Conservation (phyloP, 2,797 vertebrate genomes). For the Melanotaenia boesemani region DNA sequence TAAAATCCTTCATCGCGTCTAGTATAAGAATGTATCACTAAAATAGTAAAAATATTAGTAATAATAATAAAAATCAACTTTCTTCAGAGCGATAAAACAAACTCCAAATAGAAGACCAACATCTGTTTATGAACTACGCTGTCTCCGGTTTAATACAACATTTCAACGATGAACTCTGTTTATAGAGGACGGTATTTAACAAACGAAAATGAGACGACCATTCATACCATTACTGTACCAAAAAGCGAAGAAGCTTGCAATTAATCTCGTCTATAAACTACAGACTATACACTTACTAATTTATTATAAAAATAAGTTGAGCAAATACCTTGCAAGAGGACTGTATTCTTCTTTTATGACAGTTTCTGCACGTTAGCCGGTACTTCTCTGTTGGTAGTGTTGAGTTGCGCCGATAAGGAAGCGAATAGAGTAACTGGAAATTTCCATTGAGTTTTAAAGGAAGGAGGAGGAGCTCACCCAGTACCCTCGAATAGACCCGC, state of each 20-base stretch:
- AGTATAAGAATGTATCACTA: background rate
- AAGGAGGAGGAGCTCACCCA: background rate
- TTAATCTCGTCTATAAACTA: background rate
- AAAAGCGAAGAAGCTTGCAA: background rate
- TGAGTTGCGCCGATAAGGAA: background rate
- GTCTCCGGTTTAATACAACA: background rate
- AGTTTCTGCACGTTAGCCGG: background rate
- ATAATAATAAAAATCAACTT: too few relatives aligned
- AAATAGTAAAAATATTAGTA: background rate
- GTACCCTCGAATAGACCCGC: background rate
- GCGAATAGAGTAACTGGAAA: conserved; percentile 66
- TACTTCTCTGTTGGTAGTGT: fast-evolving
- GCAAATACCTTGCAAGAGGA: conserved; percentile 34
- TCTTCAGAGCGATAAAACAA: background rate
- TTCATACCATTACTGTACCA: conserved; percentile 4
- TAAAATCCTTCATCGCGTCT: background rate
- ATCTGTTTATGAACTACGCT: background rate
- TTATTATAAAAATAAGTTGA: fast-evolving
- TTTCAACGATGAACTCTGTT: background rate
- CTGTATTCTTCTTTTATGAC: background rate
- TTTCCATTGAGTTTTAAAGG: conserved; percentile 70
- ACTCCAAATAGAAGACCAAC: background rate
- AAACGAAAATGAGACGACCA: background rate
- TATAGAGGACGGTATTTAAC: background rate
- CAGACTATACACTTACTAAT: fast-evolving